Evolutionary conservation across 2,113 vertebrate genomes (phyloP), one percentile per base, ranked within the genome.

Genomic region (Hylia prasina): DNA sequence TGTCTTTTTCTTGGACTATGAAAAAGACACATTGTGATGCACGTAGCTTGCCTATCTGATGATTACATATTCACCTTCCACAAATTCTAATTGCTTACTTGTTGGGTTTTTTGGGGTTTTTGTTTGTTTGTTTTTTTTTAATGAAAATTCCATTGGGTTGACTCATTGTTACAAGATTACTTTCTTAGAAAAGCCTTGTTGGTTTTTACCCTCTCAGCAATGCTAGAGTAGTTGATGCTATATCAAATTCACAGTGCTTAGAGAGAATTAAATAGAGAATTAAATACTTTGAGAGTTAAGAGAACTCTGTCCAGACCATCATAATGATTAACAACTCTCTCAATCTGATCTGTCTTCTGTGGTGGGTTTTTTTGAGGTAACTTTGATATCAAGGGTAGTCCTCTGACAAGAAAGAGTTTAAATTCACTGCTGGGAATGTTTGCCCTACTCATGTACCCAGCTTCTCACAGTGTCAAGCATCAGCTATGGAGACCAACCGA

Each of bases 251-350:
- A 66, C 44, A 87, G 39, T 68, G 28, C 37, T 93, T 78, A 51
- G 69, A 75, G 44, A 30, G 24, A 92, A 75, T 91, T 87, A 94
- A 94, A 82, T 84, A 75, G 44, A 30, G 24, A 92, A 75, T 91
- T 87, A 94, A 94, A 82, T 84, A 95, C 71, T 96, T 81, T 87
- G 83, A 69, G 37, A 69, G n/a, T 76, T 72, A 70, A 71, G 44
- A 71, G 33, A 81, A 68, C 22, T 78, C 76, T 65, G n/a, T 50
- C 63, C 10, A 51, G 27, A 37, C 22, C 72, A 92, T 17, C 11
- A 89, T 58, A 90, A 70, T 60, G 33, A 89, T 78, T 81, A 92
- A 89, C 39, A 90, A 16, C 19, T 30, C 16, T 70, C 60, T 93
- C 89, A 80, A 83, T 20, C n/a, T 83, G 53, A 78, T 75, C 17